Evolutionary conservation across 2,113 vertebrate species (phyloP).

Genomic region (Corythornis madagascariensis): DNA sequence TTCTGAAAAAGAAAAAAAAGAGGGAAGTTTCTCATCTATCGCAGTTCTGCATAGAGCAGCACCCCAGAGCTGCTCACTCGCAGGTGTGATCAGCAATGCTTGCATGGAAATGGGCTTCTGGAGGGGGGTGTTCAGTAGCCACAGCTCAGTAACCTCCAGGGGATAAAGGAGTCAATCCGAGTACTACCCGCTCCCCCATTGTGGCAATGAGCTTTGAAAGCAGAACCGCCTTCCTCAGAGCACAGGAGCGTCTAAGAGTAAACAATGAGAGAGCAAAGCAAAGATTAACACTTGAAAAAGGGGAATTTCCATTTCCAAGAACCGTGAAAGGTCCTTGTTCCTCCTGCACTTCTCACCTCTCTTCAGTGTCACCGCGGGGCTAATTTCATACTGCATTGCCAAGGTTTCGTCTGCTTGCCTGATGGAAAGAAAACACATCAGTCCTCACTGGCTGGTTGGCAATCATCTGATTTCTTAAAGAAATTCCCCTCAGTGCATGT

Average conservation of each 20-base stretch:
- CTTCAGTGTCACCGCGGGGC: background rate
- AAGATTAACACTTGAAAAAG: slow-evolving; percentile 14
- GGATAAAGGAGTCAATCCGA: background rate
- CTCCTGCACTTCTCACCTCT: background rate
- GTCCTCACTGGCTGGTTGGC: background rate
- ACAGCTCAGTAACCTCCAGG: background rate
- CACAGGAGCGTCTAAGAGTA: background rate
- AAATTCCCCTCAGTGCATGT: background rate
- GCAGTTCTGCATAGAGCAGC: background rate
- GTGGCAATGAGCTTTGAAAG: background rate
- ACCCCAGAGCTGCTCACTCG: background rate
- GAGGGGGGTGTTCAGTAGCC: background rate
- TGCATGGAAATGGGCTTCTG: fast-evolving
- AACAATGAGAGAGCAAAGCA: background rate
- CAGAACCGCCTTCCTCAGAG: background rate
- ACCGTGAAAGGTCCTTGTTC: background rate
- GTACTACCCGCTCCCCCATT: fast-evolving
- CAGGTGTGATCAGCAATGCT: background rate
- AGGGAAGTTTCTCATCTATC: background rate
- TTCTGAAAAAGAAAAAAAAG: background rate
- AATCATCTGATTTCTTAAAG: slow-evolving; percentile 2
- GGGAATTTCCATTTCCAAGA: slow-evolving; percentile 33
- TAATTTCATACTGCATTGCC: background rate
- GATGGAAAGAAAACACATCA: background rate
- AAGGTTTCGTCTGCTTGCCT: background rate